Base-by-base conservation (phyloP, 37 sponge, comb jelly and placozoan species). In the Aphrocallistes beatrix region DNA sequence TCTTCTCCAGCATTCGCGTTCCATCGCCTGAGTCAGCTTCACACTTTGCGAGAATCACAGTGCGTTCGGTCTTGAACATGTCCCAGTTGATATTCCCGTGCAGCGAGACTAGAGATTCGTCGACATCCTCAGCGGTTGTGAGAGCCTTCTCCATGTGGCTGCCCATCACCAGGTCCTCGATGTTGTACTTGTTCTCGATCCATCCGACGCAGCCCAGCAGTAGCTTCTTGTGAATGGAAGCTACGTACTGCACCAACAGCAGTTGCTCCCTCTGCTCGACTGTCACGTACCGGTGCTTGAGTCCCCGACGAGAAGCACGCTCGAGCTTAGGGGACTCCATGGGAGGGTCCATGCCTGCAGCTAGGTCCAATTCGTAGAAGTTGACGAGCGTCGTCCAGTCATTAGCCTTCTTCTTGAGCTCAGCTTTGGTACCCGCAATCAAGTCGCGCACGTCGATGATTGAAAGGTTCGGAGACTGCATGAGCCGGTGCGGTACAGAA, bases 311-410 rank as follows among this genome's bases (percentile, higher is more conserved):
- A 19, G 75, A 60, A 60, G 75, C 75, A 60, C 32, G 75, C 75
- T 60, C 75, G 21, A 60, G 75, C 75, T 60, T 60, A 60, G 75
- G 75, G 32, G 75, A 13, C 25, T 28, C 75, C 75, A 32, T 60
- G 75, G 25, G 75, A 60, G 75, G 75, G 25, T 60, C 34, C 21
- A 60, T 60, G 10, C 75, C 75, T 60, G 75, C 75, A 32, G 75
- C 75, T 60, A 32, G 34, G 75, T 60, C 75, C 75, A 25, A 25
- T 60, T 60, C 75, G 21, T 60, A 60, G 75, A 60, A 60, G 25
- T 60, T 60, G 75, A 60, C 75, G 75, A 60, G 75, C 75, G 25
- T 60, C 75, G 25, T 60, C 75, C 75, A 60, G 75, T 60, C 75
- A 30, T 60, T 30, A 60, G 49, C 49, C 13, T 47, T 47, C 49